These are phyloP conservation scores for Gymnopithys bicolor DNA, from an alignment of 2,797 vertebrate species.

Conservation along the genomic window DNA sequence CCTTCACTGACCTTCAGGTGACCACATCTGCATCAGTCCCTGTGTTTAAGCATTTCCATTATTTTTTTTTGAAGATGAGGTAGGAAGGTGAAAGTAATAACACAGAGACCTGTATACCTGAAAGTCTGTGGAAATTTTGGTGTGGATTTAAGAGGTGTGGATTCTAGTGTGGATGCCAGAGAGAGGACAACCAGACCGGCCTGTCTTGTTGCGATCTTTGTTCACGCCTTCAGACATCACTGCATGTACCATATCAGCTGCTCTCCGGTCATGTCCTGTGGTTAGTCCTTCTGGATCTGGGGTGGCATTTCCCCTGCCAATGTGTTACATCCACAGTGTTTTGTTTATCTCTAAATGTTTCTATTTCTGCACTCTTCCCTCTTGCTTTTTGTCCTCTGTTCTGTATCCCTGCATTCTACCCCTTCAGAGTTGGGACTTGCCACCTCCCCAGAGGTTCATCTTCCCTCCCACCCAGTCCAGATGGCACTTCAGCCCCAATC, in stretches of 20 bases:
- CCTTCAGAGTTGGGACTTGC: background rate
- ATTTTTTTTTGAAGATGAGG: background rate
- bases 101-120: background rate
- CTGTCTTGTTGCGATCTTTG: background rate
- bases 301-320: background rate
- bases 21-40: background rate
- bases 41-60: background rate
- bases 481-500: background rate
- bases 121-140: background rate
- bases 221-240: background rate
- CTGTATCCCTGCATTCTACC: background rate
- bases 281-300: background rate
- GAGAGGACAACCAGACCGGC: background rate
- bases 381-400: background rate
- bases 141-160: background rate
- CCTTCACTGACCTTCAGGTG: background rate
- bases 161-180: background rate
- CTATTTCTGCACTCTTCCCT: background rate
- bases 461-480: background rate
- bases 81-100: background rate
- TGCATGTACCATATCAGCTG: accelerated
- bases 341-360: background rate
- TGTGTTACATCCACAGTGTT: background rate
- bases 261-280: background rate
- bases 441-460: background rate